These are phyloP conservation scores for Puffinus mauretanicus DNA, from an alignment of 2,113 vertebrate genomes.

Conservation along the genomic window DNA sequence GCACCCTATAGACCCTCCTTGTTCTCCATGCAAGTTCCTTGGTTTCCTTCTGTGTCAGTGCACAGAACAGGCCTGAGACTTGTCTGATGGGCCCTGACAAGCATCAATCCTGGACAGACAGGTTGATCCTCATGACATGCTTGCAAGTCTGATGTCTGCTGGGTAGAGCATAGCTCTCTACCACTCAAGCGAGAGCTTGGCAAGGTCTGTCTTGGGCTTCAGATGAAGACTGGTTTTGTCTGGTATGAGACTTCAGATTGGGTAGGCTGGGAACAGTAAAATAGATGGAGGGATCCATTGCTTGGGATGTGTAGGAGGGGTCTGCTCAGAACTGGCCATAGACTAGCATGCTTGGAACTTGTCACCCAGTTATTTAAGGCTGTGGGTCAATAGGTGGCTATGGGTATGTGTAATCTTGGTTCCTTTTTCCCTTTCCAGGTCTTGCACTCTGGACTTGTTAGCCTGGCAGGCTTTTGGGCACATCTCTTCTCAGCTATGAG, in stretches of 20 bases:
- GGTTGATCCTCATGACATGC: neutral
- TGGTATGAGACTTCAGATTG: neutral
- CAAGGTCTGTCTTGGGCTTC: neutral
- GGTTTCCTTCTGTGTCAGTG: neutral
- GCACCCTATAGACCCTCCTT: neutral
- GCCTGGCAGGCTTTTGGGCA: neutral
- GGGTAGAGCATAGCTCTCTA: rapidly evolving
- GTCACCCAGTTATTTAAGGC: neutral
- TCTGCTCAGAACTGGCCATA: neutral
- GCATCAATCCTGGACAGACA: neutral
- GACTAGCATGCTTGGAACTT: neutral
- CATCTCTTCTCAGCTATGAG: slow-evolving; percentile 66
- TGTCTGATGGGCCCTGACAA: neutral
- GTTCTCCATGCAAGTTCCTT: neutral
- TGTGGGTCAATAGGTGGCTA: neutral
- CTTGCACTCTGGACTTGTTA: neutral
- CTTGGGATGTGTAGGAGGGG: neutral
- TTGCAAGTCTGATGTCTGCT: neutral
- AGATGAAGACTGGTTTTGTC: neutral
- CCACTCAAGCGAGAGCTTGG: neutral
- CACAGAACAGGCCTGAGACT: neutral
- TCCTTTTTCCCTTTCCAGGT: slow-evolving; percentile 56
- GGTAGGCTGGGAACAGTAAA: neutral
- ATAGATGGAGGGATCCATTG: neutral
- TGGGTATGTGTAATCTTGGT: neutral